Evolutionary conservation across 2,797 vertebrate genomes (phyloP).

Genomic region (Tangara arthus): DNA sequence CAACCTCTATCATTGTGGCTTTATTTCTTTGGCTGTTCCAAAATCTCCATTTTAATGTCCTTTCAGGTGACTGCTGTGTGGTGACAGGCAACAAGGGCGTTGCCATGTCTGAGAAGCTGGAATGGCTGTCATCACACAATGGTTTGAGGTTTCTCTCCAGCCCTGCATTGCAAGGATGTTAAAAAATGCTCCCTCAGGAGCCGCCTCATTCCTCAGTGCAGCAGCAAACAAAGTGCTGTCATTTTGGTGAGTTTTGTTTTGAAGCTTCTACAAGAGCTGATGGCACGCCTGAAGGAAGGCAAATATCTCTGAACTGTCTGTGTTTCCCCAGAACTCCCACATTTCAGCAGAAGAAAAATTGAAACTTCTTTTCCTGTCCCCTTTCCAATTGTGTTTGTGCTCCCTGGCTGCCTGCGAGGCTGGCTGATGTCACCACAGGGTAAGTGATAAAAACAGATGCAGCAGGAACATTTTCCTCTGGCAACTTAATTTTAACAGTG

Average conservation of each 20-base stretch:
- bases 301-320: background rate
- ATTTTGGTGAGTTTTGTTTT: constrained; percentile 4
- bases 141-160: background rate
- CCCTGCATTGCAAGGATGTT: background rate
- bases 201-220: background rate
- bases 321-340: background rate
- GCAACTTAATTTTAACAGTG: background rate
- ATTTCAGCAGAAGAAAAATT: background rate
- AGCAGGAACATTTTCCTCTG: background rate
- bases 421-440: background rate
- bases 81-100: background rate
- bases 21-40: background rate
- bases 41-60: background rate
- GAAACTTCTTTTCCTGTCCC: background rate
- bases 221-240: constrained; percentile 28
- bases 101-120: background rate
- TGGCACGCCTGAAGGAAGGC: constrained; percentile 27
- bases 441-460: background rate
- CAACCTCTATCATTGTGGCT: background rate
- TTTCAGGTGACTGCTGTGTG: background rate
- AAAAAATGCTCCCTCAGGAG: background rate
- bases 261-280: background rate
- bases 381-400: background rate
- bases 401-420: background rate
- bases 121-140: background rate